Evolutionary conservation across 2,797 vertebrate genomes (phyloP), one percentile per base, ranked within the genome.

Genomic region (Otolemur crassicaudatus): DNA sequence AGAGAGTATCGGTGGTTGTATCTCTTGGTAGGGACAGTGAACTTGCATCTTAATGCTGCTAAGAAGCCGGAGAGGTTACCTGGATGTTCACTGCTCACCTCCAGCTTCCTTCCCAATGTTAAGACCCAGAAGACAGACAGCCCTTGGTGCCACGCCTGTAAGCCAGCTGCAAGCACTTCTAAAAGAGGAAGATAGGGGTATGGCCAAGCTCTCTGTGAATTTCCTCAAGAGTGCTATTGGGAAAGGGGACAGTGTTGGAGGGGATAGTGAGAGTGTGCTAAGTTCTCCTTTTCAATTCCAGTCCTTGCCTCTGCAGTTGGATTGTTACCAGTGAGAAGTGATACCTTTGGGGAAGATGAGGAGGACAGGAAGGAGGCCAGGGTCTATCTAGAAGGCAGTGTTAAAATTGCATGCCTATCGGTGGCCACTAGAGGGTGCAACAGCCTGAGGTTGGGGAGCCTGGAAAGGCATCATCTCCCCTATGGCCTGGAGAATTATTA

Each of bases 371-470:
- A 1, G 13, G 25, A 34, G 46, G 10, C 34, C 27, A 79, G 60
- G 56, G 17, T 53, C 40, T 25, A 34, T 53, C 34, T 19, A 40
- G 85, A 84, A 85, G 19, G 27, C 92, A 19, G n/a, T 2, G 46
- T 27, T 34, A 70, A 70, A 20, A 4, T 0, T 65, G 88, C 82
- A 73, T 29, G 16, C 27, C 56, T 5, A 0, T 2, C 4, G 43
- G 0, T 46, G 70, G 23, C 86, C 96, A 80, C 96, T 80, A 95
- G 95, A 94, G 97, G 93, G 91, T 46, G 43, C 82, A 91, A 92
- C 82, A 96, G 96, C 46, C 61, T 8, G 93, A 49, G 69, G 27
- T 2, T 95, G 84, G 16, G 25, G 81, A 90, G n/a, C 63, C 34
- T n/a, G 6, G 27, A 65, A 73, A 0, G 7, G 11, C 43, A 13